A percentile compares a stretch with the other conserved stretches of the same genome.
phyloP scores from a whole-genome alignment of 2,888 invertebrate genomes.

The Sarcophaga rosellei region DNA sequence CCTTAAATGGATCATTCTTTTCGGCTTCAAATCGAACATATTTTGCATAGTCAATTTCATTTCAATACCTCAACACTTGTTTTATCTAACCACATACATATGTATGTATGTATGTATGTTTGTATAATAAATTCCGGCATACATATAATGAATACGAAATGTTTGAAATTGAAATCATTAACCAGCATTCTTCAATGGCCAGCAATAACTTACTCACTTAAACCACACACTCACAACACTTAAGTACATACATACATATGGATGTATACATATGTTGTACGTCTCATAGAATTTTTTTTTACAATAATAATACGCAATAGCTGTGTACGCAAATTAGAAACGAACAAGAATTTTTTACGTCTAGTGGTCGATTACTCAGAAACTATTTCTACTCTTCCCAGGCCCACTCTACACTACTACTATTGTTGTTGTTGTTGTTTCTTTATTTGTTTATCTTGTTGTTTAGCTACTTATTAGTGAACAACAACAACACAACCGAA shows the following conservation, averaged over 20 bases:
- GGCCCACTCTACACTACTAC: neutral
- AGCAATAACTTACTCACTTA: slow-evolving; percentile 14
- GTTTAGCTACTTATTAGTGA: slow-evolving; percentile 20
- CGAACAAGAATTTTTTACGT: slow-evolving; percentile 17
- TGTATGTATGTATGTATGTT: neutral
- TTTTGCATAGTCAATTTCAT: neutral
- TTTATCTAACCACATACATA: neutral
- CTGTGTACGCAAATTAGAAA: neutral
- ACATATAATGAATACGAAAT: neutral
- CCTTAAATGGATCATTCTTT: neutral
- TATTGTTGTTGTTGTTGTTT: slow-evolving; percentile 11
- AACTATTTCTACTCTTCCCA: slow-evolving; percentile 13
- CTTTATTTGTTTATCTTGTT: slow-evolving; percentile 22
- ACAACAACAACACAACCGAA: neutral
- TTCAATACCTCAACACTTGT: neutral
- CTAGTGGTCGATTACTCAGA: slow-evolving; percentile 45
- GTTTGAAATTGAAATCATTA: slow-evolving; percentile 6
- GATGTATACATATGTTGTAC: neutral
- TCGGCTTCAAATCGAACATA: too few species aligned
- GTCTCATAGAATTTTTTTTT: neutral
- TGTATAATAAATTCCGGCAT: too few species aligned
- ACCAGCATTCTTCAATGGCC: slow-evolving; percentile 13
- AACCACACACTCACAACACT: neutral
- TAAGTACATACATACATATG: neutral
- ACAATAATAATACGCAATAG: neutral